These are phyloP conservation scores for Amphiprion clarkii DNA, from an alignment of 2,797 vertebrate species.

Conservation along the genomic window DNA sequence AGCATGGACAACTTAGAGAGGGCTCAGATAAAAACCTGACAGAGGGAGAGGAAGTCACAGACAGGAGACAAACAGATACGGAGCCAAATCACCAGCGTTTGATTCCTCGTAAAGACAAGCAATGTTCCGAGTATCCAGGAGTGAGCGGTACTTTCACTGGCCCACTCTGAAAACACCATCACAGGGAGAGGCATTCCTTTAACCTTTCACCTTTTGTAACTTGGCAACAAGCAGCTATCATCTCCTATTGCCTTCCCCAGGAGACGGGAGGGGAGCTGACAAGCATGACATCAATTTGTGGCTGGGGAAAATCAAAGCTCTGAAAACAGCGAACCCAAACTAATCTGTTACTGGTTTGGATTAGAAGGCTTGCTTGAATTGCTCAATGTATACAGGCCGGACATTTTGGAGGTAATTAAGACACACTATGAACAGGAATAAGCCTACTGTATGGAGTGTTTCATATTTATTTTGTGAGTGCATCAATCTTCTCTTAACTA, in stretches of 20 bases:
- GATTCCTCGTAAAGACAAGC: slow-evolving; percentile 59
- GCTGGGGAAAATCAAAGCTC: slow-evolving; percentile 50
- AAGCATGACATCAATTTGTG: slow-evolving; percentile 65
- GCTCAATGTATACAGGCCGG: slow-evolving; percentile 7
- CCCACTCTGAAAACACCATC: slow-evolving; percentile 77
- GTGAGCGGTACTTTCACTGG: slow-evolving; percentile 78
- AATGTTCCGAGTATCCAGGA: slow-evolving; percentile 62
- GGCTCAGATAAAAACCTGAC: neutral
- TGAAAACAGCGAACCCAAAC: slow-evolving; percentile 45
- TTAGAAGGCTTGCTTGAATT: slow-evolving; percentile 22
- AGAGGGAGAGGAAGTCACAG: slow-evolving; percentile 4
- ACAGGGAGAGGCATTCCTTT: slow-evolving; percentile 80
- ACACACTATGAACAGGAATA: neutral
- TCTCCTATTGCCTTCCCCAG: slow-evolving; percentile 58
- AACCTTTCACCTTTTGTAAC: slow-evolving; percentile 77
- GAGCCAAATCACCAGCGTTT: slow-evolving; percentile 49
- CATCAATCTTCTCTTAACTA: no score
- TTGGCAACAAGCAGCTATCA: slow-evolving; percentile 70
- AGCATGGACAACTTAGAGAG: slow-evolving; percentile 6
- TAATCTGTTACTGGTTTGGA: slow-evolving; percentile 46
- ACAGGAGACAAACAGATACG: slow-evolving; percentile 19
- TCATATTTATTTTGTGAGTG: no score
- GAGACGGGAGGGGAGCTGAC: slow-evolving; percentile 59
- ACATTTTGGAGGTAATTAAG: slow-evolving; percentile 29
- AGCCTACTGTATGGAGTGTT: neutral